A percentile compares a stretch with the other conserved stretches of the same genome.
Evolutionary conservation across 2,888 invertebrate species (phyloP).

Genomic region (Rhamnusium bicolor): DNA sequence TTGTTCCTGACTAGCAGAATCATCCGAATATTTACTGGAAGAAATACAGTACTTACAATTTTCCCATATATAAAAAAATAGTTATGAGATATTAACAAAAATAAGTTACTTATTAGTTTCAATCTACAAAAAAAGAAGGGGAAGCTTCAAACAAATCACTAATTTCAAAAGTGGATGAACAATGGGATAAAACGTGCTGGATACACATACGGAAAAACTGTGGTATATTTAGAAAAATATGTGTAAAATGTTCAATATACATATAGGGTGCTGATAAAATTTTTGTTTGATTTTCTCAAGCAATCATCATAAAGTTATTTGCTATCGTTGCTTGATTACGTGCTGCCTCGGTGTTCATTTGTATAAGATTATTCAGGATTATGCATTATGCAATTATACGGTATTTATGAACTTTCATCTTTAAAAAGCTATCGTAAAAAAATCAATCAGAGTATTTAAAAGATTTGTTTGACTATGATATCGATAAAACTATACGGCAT

Average conservation of each 20-base stretch:
- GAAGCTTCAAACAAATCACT: neutral
- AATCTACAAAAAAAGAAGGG: neutral
- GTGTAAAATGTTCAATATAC: too few relatives aligned
- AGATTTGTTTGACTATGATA: neutral
- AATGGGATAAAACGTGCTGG: too few relatives aligned
- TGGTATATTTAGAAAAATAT: too few relatives aligned
- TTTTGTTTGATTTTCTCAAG: too few relatives aligned
- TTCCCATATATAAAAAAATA: neutral
- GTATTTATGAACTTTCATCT: neutral
- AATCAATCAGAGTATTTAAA: neutral
- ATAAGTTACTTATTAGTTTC: neutral
- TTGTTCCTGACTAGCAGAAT: conserved; percentile 72
- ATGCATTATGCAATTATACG: too few relatives aligned
- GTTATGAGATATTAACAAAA: too few relatives aligned
- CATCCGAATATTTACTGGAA: conserved; percentile 62
- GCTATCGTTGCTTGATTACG: too few relatives aligned
- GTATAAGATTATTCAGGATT: too few relatives aligned
- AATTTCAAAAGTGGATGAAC: neutral
- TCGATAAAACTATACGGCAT: neutral
- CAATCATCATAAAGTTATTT: too few relatives aligned
- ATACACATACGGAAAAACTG: too few relatives aligned
- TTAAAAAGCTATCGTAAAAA: neutral
- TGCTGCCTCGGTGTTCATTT: too few relatives aligned
- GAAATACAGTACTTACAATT: neutral
- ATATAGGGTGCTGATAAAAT: too few relatives aligned